Percentiles rank a stretch among this genome's conserved stretches.
Conservation (phyloP, 2,797 vertebrate species). For the Hyperoplus lanceolatus region DNA sequence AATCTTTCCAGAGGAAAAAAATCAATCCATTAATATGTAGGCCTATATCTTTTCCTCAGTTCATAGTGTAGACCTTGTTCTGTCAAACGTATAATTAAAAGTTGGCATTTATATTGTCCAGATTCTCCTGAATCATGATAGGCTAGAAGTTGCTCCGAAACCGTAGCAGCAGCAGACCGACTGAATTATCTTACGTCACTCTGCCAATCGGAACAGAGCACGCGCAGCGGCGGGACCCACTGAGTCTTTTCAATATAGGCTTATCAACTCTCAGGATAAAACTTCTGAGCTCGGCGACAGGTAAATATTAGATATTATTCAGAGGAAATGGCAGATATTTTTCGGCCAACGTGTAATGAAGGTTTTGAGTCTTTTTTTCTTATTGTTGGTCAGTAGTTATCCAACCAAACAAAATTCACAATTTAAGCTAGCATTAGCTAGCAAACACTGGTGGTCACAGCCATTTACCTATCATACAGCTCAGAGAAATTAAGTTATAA, state of each 20-base stretch:
- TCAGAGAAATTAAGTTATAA: too few relatives aligned
- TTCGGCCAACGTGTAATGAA: background rate
- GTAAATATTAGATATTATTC: background rate
- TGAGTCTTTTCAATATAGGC: background rate
- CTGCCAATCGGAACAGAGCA: slow-evolving; percentile 13
- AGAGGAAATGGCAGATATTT: fast-evolving
- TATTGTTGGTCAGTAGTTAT: background rate
- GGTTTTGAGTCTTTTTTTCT: background rate
- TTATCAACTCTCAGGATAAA: fast-evolving
- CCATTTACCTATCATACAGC: too few relatives aligned
- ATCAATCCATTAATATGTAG: too few relatives aligned
- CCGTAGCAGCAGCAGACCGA: too few relatives aligned
- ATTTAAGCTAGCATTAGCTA: slow-evolving; percentile 6
- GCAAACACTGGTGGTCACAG: background rate
- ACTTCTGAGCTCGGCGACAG: background rate
- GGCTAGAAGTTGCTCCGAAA: too few relatives aligned
- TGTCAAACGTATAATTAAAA: too few relatives aligned
- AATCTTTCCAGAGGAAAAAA: too few relatives aligned
- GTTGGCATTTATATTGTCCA: too few relatives aligned
- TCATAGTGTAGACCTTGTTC: too few relatives aligned
- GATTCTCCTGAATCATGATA: too few relatives aligned
- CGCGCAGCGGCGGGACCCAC: background rate
- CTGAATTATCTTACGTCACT: background rate
- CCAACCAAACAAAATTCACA: background rate
- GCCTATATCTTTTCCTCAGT: too few relatives aligned